Base-by-base conservation (phyloP, 2,888 invertebrate genomes). In the Himalopsyche kuldschensis region DNA sequence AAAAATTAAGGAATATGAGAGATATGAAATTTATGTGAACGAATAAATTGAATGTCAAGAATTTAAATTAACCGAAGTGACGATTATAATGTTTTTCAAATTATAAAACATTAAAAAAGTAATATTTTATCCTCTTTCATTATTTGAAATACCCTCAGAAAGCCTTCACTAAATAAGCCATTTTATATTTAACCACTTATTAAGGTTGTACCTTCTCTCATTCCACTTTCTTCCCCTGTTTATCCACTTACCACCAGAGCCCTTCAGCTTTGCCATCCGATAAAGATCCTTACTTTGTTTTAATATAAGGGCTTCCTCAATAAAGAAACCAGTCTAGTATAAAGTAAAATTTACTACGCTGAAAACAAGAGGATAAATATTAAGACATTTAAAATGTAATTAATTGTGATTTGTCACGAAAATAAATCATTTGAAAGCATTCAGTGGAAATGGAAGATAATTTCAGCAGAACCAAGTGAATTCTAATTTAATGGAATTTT, bases 181-280 rank as follows among this genome's bases (percentile, higher is more conserved):
- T 86, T 86, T 86, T 85, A 85, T 85, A 86, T 86, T 82, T 84
- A 84, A 86, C 86, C 86, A 81, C 86, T 85, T 86, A 86, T 86
- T 86, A 86, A 85, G 84, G 84, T 80, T 79, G 84, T 79, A 80
- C 77, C 30, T 78, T 55, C 55, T 75, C 35, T 41, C 48, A 47
- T 47, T 17, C 75, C 30, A 35, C 41, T 35, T 55, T 78, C 76
- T 69, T 27, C 55, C 79, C 77, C 69, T 83, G 80, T 81, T 80
- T 81, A 69, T 84, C 84, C 75, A 82, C 82, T 79, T 69, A 69
- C 69, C 15, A 27, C 32, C 32, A 81, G 47, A 47, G 55, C 41
- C 47, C 81, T 63, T 79, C 83, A 69, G 79, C 31, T 75, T n/a
- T 79, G 83, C 80, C 81, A 41, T 30, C 75, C 82, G 84, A 86